phyloP scores from a whole-genome alignment of 2,113 vertebrate species.

The Ctenomys sociabilis region DNA sequence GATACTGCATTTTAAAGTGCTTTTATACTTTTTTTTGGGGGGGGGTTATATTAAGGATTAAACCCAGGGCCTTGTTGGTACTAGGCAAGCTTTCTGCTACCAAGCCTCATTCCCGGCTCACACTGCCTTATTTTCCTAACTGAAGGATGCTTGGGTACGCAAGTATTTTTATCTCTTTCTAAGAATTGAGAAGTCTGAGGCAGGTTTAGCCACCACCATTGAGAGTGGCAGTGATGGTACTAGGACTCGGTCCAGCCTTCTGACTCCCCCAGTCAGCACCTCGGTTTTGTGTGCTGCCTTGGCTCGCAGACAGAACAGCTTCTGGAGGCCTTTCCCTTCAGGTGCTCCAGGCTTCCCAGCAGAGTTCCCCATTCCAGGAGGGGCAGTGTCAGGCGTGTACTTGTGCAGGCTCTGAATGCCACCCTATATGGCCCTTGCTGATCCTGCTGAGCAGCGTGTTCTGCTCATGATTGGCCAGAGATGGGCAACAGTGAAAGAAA shows the following conservation, averaged over 20 bases:
- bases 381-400: not conserved
- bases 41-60: not conserved
- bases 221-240: not conserved
- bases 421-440: not conserved
- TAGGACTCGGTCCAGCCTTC: not conserved
- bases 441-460: not conserved
- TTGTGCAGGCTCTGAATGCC: not conserved
- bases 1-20: not conserved
- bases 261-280: not conserved
- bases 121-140: slow-evolving; percentile 13
- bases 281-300: not conserved
- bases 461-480: not conserved
- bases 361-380: not conserved
- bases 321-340: slow-evolving; percentile 4
- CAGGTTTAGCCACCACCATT: not conserved
- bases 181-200: slow-evolving; percentile 1
- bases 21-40: not conserved
- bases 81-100: not conserved
- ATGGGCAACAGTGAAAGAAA: slow-evolving; percentile 1
- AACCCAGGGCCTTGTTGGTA: not conserved
- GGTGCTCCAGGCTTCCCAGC: not conserved
- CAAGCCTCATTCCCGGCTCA: not conserved
- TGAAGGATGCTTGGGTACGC: not conserved
- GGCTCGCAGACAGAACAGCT: slow-evolving; percentile 15
- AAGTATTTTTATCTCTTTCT: slow-evolving; percentile 43